These are phyloP conservation scores for Listronotus oregonensis DNA, from an alignment of 1,140 invertebrate genomes.

Conservation along the genomic window DNA sequence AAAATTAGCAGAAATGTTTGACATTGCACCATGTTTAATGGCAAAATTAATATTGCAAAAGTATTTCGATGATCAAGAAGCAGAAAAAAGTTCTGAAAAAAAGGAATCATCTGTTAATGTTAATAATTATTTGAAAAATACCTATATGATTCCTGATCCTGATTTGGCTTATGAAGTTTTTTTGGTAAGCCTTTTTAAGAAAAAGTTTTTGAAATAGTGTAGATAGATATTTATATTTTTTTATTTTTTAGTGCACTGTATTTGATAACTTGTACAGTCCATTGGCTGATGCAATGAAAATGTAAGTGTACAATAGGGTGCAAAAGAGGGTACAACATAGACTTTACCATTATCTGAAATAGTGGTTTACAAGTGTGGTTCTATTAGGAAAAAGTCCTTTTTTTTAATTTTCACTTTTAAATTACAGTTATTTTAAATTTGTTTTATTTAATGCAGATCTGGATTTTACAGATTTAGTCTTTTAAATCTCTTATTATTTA, in stretches of 20 bases:
- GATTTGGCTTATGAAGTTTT: conserved; percentile 77
- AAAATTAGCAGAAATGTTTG: conserved; percentile 60
- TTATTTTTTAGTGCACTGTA: conserved; percentile 64
- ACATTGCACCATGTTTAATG: conserved; percentile 67
- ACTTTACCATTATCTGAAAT: too few relatives aligned
- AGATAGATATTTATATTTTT: conserved; percentile 34
- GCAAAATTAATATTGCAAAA: conserved; percentile 70
- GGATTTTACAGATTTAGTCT: too few relatives aligned
- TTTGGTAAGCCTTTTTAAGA: conserved; percentile 63
- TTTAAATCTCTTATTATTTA: too few relatives aligned
- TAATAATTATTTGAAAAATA: conserved; percentile 70
- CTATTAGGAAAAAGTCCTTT: too few relatives aligned
- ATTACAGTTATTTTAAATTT: too few relatives aligned
- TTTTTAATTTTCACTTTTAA: too few relatives aligned
- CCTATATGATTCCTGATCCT: conserved; percentile 71
- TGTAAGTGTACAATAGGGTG: conserved; percentile 58
- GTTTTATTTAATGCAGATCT: too few relatives aligned
- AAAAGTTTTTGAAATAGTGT: conserved; percentile 53
- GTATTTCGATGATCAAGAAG: conserved; percentile 56
- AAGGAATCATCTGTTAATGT: conserved; percentile 53
- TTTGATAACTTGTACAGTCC: conserved; percentile 79
- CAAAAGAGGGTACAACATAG: too few relatives aligned
- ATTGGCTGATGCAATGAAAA: conserved; percentile 74
- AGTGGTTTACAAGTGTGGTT: too few relatives aligned
- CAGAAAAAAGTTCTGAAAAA: conserved; percentile 18